A percentile compares a stretch with the other conserved stretches of the same genome.
These are phyloP conservation scores for Pseudochromis fuscus DNA, from an alignment of 2,797 vertebrate species.

Conservation along the genomic window DNA sequence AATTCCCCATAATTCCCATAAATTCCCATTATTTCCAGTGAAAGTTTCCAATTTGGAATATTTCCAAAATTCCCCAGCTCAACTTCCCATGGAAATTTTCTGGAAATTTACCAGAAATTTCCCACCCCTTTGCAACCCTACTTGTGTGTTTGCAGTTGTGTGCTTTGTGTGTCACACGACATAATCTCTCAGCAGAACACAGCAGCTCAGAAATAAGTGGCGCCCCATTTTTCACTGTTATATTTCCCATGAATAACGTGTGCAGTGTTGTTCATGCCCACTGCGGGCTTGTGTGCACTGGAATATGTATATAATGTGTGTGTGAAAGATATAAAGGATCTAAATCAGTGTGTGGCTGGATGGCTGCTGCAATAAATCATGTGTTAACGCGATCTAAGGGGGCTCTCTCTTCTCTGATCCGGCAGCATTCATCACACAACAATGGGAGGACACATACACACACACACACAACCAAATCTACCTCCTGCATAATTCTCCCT, in stretches of 20 bases:
- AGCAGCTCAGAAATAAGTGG: slow-evolving; percentile 8
- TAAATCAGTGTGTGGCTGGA: slow-evolving; percentile 38
- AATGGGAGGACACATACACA: slow-evolving; percentile 41
- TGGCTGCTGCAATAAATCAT: slow-evolving; percentile 65
- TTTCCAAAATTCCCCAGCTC: too few relatives aligned
- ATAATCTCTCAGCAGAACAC: not conserved
- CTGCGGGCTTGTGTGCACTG: slow-evolving; percentile 17
- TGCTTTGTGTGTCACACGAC: slow-evolving; percentile 16
- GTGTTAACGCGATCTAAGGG: slow-evolving; percentile 60
- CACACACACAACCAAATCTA: slow-evolving; percentile 28
- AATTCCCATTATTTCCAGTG: too few relatives aligned
- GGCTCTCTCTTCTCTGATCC: slow-evolving; percentile 55
- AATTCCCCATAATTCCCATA: too few relatives aligned
- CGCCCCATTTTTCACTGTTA: slow-evolving; percentile 15
- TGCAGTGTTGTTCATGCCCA: slow-evolving; percentile 8
- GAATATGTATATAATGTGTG: slow-evolving; percentile 23
- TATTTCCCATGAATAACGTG: not conserved
- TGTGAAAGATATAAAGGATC: slow-evolving; percentile 27
- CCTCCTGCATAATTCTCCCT: slow-evolving; percentile 47
- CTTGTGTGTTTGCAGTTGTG: slow-evolving; percentile 35
- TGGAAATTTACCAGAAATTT: too few relatives aligned
- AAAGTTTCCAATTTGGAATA: too few relatives aligned
- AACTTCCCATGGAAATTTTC: too few relatives aligned
- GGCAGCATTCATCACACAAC: slow-evolving; percentile 60
- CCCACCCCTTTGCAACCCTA: too few relatives aligned